Conservation (phyloP, 2,888 invertebrate species). For the Sturmia bella region DNA sequence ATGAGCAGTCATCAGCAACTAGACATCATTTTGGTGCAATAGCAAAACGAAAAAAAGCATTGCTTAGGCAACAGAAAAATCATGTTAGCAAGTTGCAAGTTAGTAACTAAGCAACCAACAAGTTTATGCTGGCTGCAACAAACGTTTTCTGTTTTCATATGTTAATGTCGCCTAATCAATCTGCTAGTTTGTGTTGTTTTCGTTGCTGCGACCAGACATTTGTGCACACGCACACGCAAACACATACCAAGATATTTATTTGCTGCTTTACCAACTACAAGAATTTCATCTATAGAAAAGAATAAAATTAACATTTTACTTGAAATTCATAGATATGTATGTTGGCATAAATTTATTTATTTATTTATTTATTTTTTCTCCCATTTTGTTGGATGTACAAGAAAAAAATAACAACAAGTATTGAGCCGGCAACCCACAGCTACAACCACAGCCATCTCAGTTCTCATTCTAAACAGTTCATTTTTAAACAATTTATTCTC, state of each 20-base stretch:
- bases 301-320: slow-evolving; percentile 65
- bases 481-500: slow-evolving; percentile 45
- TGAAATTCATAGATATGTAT: slow-evolving; percentile 68
- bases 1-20: slow-evolving; percentile 59
- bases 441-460: slow-evolving; percentile 10
- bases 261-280: neutral
- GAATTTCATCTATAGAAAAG: neutral
- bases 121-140: slow-evolving; percentile 48
- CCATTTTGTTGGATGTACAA: neutral
- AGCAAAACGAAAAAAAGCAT: slow-evolving; percentile 17
- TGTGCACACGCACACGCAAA: slow-evolving; percentile 24
- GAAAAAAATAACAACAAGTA: slow-evolving; percentile 12
- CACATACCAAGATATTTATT: neutral
- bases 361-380: neutral
- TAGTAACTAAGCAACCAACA: slow-evolving; percentile 41
- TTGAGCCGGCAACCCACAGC: slow-evolving; percentile 6
- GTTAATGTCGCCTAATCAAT: slow-evolving; percentile 70
- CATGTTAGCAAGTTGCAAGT: slow-evolving; percentile 16
- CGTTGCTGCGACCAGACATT: slow-evolving; percentile 36
- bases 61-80: slow-evolving; percentile 25
- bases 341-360: slow-evolving; percentile 62
- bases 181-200: slow-evolving; percentile 43
- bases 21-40: slow-evolving; percentile 51
- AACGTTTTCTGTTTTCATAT: slow-evolving; percentile 63
- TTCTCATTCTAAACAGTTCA: slow-evolving; percentile 18